phyloP scores from a whole-genome alignment of 2,888 invertebrate genomes.

The Trachelus troglodyta region DNA sequence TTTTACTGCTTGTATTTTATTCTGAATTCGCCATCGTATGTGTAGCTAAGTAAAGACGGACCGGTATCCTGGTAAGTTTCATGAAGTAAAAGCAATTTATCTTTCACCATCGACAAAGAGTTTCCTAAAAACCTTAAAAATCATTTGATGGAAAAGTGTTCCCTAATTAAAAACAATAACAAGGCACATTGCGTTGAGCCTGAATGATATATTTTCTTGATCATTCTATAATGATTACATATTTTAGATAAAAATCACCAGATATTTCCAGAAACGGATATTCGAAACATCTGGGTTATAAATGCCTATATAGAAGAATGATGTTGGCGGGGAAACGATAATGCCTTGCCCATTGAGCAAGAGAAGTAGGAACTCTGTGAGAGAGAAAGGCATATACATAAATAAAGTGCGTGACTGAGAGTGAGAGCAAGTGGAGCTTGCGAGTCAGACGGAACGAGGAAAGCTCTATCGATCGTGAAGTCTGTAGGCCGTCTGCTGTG shows the following conservation, averaged over 20 bases:
- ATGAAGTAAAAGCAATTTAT: not conserved
- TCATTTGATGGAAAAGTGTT: not conserved
- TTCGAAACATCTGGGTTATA: constrained; percentile 13
- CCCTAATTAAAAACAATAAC: constrained; percentile 18
- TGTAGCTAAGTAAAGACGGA: not conserved
- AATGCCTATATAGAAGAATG: constrained; percentile 3
- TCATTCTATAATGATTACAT: not conserved
- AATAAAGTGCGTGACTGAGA: constrained; percentile 11
- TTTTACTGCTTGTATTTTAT: constrained; percentile 24
- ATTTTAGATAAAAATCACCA: not conserved
- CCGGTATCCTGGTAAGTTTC: not conserved
- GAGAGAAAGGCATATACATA: not conserved
- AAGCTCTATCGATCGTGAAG: constrained; percentile 59
- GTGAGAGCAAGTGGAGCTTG: not conserved
- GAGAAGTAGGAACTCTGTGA: constrained; percentile 21
- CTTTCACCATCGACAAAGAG: not conserved
- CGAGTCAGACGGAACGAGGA: constrained; percentile 32
- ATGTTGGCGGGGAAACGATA: constrained; percentile 16
- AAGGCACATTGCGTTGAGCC: constrained; percentile 2
- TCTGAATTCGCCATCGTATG: constrained; percentile 7
- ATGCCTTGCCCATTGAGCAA: constrained; percentile 27
- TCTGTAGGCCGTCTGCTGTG: constrained; percentile 54
- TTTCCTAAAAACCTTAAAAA: not conserved
- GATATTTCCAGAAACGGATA: constrained; percentile 7
- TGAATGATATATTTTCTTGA: constrained; percentile 1